Conservation (phyloP, 2,888 invertebrate genomes). For the Muschampia plurimacula region DNA sequence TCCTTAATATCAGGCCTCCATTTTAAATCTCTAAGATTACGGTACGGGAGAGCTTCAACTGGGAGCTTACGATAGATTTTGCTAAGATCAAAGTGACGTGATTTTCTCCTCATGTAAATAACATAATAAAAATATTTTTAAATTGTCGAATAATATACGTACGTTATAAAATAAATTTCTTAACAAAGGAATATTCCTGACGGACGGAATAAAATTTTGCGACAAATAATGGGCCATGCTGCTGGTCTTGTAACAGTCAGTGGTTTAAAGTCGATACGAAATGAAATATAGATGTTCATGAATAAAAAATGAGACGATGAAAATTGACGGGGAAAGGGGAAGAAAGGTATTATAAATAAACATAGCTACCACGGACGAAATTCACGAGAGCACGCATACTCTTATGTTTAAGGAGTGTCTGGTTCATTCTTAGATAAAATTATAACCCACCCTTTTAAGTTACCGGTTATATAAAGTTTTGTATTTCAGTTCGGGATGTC, state of each 20-base stretch:
- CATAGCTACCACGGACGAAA: constrained; percentile 36
- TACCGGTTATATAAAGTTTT: too few species aligned
- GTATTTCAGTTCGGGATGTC: too few species aligned
- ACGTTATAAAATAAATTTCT: background rate
- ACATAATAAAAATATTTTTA: too few species aligned
- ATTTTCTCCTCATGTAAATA: too few species aligned
- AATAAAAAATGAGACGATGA: constrained; percentile 69
- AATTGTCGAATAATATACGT: too few species aligned
- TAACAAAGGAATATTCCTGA: constrained; percentile 4
- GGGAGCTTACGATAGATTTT: too few species aligned
- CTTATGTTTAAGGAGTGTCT: background rate
- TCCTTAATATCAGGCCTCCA: too few species aligned
- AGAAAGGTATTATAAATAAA: constrained; percentile 51
- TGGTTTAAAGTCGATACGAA: constrained; percentile 55
- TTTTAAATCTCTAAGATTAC: too few species aligned
- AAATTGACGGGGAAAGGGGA: constrained; percentile 59
- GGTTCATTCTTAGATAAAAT: background rate
- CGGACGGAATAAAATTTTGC: constrained; percentile 31
- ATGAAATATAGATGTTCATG: constrained; percentile 68
- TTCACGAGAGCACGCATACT: background rate
- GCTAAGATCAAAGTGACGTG: too few species aligned
- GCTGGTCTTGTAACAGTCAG: constrained; percentile 43
- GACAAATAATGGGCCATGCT: constrained; percentile 30
- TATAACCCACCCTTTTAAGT: background rate
- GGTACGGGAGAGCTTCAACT: too few species aligned